A percentile compares a stretch with the other conserved stretches of the same genome.
Evolutionary conservation across 2,113 vertebrate species (phyloP).

Genomic region (Cryptomyrus ogoouensis): DNA sequence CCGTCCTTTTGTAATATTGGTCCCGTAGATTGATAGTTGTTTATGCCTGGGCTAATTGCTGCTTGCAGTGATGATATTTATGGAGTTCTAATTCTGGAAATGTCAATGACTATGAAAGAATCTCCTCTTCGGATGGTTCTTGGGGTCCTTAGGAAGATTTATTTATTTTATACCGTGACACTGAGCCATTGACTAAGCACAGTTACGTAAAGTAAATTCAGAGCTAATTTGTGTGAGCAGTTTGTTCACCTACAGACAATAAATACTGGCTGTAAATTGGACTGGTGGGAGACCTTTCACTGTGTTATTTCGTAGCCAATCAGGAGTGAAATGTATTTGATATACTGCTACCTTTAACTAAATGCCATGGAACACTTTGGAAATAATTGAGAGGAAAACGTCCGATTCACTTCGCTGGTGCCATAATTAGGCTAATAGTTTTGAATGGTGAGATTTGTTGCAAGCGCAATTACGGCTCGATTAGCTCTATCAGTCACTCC

Average conservation of each 20-base stretch:
- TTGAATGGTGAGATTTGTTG: neutral
- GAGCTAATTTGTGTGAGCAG: neutral
- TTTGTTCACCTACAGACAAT: neutral
- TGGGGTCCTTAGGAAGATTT: neutral
- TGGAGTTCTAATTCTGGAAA: constrained; percentile 1
- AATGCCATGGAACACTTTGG: neutral
- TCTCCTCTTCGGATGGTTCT: neutral
- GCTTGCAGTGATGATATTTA: neutral
- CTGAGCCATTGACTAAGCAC: constrained; percentile 25
- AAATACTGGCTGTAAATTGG: neutral
- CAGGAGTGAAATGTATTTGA: neutral
- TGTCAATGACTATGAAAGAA: constrained; percentile 6
- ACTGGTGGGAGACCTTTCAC: neutral
- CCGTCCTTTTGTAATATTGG: neutral
- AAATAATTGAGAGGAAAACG: constrained; percentile 3
- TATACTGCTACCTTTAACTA: neutral
- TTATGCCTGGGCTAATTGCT: neutral
- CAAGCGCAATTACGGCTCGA: neutral
- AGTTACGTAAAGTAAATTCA: neutral
- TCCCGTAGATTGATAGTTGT: constrained; percentile 4
- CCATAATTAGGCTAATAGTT: constrained; percentile 7
- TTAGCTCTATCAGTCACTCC: constrained; percentile 24
- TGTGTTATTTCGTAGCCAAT: neutral
- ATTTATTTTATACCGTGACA: constrained; percentile 39
- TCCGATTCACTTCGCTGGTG: neutral